Evolutionary conservation across 2,113 vertebrate species (phyloP).

Genomic region (Coptodon bakossiorum): DNA sequence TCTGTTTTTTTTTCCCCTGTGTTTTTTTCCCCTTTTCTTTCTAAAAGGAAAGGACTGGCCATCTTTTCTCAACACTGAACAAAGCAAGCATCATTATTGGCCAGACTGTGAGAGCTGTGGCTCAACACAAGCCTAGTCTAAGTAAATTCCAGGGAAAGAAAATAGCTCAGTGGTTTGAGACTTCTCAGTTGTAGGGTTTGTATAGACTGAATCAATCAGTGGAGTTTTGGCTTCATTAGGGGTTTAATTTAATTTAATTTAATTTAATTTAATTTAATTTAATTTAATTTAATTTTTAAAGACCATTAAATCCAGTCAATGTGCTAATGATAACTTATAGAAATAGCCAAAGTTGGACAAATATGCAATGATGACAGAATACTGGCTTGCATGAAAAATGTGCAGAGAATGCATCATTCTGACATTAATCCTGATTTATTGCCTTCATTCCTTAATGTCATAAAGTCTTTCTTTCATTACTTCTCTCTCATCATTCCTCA

Average conservation of each 20-base stretch:
- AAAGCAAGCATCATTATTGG: slow-evolving; percentile 39
- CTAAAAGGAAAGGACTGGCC: background rate
- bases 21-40: background rate
- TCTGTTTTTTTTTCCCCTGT: background rate
- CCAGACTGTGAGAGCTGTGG: background rate
- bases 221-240: background rate
- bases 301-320: background rate
- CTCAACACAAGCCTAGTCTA: background rate
- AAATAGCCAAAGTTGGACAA: background rate
- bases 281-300: background rate
- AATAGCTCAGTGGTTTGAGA: background rate
- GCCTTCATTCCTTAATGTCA: slow-evolving; percentile 12
- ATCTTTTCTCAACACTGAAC: slow-evolving; percentile 8
- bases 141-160: slow-evolving; percentile 5
- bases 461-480: slow-evolving; percentile 18
- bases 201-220: background rate
- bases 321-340: background rate
- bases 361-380: background rate
- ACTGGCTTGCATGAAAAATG: background rate
- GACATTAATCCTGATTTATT: slow-evolving; percentile 27
- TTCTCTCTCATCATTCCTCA: background rate
- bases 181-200: background rate
- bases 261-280: background rate
- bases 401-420: background rate
- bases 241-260: background rate